Percentiles rank a stretch among this genome's conserved stretches.
These are phyloP conservation scores for Thripadectes ignobilis DNA, from an alignment of 2,797 vertebrate genomes.

Conservation along the genomic window DNA sequence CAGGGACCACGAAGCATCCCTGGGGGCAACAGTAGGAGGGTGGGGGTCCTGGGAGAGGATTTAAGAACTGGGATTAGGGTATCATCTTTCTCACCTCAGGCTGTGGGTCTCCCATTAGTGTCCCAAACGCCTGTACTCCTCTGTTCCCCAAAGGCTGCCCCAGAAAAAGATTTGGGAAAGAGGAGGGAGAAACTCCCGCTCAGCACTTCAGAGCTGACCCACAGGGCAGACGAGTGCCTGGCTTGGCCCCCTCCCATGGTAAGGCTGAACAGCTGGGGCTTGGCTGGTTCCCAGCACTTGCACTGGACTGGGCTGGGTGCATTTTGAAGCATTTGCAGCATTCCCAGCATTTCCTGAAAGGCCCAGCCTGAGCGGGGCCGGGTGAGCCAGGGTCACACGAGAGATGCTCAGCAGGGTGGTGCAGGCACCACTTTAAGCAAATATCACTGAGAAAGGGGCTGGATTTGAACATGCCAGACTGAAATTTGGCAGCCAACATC, in stretches of 20 bases:
- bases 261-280: not conserved
- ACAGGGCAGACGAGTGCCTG: fast-evolving
- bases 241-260: not conserved
- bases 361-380: fast-evolving
- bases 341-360: conserved; percentile 56
- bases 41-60: fast-evolving
- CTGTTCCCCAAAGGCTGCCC: not conserved
- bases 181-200: not conserved
- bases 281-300: not conserved
- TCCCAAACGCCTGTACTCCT: not conserved
- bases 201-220: not conserved
- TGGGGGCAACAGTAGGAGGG: fast-evolving
- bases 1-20: not conserved
- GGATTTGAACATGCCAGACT: not conserved
- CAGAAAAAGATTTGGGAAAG: not conserved
- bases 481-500: not conserved
- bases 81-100: not conserved
- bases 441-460: not conserved
- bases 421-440: not conserved
- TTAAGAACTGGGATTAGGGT: not conserved
- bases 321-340: conserved; percentile 6
- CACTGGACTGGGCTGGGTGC: not conserved
- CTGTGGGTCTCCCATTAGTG: not conserved
- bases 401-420: not conserved
- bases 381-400: fast-evolving